A percentile compares a stretch with the other conserved stretches of the same genome.
These are phyloP conservation scores for Pterocles orientalis DNA, from an alignment of 2,113 vertebrate genomes.

Conservation along the genomic window DNA sequence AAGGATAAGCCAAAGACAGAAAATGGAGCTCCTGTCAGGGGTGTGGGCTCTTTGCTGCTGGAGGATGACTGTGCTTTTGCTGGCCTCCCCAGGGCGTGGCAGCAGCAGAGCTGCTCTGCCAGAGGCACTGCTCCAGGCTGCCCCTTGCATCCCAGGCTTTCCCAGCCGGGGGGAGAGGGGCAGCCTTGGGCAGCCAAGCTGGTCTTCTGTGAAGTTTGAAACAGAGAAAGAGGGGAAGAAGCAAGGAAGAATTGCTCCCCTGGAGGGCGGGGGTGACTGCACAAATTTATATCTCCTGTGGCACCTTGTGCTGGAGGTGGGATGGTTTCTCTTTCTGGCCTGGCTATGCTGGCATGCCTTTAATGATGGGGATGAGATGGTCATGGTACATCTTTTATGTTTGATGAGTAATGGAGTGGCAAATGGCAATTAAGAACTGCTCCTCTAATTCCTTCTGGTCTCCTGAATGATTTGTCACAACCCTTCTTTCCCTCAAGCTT, in stretches of 20 bases:
- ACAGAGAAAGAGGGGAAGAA: not conserved
- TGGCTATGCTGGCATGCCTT: not conserved
- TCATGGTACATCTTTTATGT: not conserved
- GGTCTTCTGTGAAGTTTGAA: not conserved
- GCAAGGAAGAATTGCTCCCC: too few species aligned
- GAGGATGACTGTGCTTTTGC: not conserved
- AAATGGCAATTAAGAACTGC: not conserved
- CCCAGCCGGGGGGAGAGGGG: not conserved
- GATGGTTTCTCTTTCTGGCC: not conserved
- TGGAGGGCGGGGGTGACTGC: not conserved
- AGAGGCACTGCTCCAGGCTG: not conserved
- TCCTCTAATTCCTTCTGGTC: not conserved
- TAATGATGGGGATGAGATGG: not conserved
- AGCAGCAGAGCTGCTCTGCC: not conserved
- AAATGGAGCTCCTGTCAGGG: not conserved
- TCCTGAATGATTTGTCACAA: not conserved
- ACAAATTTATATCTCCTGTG: rapidly evolving
- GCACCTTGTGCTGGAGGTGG: not conserved
- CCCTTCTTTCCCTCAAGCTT: not conserved
- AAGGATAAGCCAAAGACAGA: not conserved
- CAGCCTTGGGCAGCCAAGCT: not conserved
- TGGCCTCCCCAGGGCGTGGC: not conserved
- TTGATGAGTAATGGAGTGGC: not conserved
- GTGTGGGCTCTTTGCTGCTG: rapidly evolving
- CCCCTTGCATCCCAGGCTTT: not conserved